Evolutionary conservation across 2,113 vertebrate species (phyloP), one percentile per base, ranked within the genome.

Genomic region (Daboia siamensis): DNA sequence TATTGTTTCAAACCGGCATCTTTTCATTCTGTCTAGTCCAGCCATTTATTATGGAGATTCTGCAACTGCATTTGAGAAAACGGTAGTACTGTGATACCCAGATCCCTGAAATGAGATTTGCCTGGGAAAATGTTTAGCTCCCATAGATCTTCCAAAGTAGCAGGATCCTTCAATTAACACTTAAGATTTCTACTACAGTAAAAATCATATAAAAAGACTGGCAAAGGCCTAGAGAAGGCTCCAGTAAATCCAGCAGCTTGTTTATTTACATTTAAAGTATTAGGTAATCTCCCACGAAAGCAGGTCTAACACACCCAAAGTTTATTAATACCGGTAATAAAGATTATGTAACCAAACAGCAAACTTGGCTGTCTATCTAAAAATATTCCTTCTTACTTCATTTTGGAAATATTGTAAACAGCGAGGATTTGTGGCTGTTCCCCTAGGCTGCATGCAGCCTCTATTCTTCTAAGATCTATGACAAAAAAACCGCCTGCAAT

Each of bases 381-480:
- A 92, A 91, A 89, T 91, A 93, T 95, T 87, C 89, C 89, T 94
- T 44, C 52, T 23, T 23, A 3, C 17, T 69, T 7, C 23, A 9
- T 2, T 59, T 90, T 94, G 92, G 44, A 91, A 93, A 95, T 6
- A 57, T 56, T 90, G 24, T 7, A 48, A 23, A 85, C 74, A 92
- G 87, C 87, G 59, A 54, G 64, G 90, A 91, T 89, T 80, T 93
- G 44, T 15, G 0, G 54, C 44, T 95, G 90, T 96, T 95, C 90
- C 91, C 1, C 33, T 21, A 80, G 74, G 74, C 33, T 80, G 33
- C 74, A 39, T 80, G 74, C 33, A 44, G 74, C 17, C 17, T 80
- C 69, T 80, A 21, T 80, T 44, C 33, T 80, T 80, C 33, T 44
- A 80, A 44, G 74, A 17, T 7, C 69, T 17, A 80, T 20, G 5